Evolutionary conservation across 1,140 invertebrate species (phyloP).

Genomic region (Dinothrombium tinctorium): DNA sequence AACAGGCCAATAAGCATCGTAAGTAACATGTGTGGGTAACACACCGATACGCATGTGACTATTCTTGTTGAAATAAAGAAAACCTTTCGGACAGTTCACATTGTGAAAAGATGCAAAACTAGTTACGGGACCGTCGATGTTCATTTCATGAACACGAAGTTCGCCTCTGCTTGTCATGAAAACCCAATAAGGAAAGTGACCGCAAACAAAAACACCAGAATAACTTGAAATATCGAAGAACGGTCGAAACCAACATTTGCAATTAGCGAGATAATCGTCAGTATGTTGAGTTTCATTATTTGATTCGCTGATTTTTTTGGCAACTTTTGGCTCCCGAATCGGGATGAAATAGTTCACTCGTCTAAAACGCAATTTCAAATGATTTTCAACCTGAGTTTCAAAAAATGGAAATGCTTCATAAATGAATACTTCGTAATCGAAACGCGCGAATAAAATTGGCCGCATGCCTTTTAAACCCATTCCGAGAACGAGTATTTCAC

Average conservation of each 20-base stretch:
- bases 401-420: constrained; percentile 70
- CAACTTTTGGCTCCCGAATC: not conserved
- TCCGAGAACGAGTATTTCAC: constrained; percentile 58
- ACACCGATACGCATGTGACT: constrained; percentile 68
- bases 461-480: constrained; percentile 53
- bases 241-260: constrained; percentile 32
- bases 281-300: too few relatives aligned
- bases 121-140: constrained; percentile 49
- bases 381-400: constrained; percentile 36
- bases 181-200: constrained; percentile 61
- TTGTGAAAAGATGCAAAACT: constrained; percentile 89
- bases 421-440: constrained; percentile 49
- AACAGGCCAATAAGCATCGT: constrained; percentile 87
- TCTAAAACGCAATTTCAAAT: constrained; percentile 65
- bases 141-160: constrained; percentile 66
- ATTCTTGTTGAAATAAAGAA: constrained; percentile 77
- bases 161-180: constrained; percentile 70
- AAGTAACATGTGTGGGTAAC: constrained; percentile 70
- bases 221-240: constrained; percentile 73
- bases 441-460: constrained; percentile 52
- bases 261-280: too few relatives aligned
- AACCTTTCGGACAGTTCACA: constrained; percentile 83
- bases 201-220: constrained; percentile 74
- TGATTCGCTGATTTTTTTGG: too few relatives aligned
- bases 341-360: constrained; percentile 16